Base-by-base conservation (phyloP, 1,140 invertebrate species). In the Centruroides vittatus region DNA sequence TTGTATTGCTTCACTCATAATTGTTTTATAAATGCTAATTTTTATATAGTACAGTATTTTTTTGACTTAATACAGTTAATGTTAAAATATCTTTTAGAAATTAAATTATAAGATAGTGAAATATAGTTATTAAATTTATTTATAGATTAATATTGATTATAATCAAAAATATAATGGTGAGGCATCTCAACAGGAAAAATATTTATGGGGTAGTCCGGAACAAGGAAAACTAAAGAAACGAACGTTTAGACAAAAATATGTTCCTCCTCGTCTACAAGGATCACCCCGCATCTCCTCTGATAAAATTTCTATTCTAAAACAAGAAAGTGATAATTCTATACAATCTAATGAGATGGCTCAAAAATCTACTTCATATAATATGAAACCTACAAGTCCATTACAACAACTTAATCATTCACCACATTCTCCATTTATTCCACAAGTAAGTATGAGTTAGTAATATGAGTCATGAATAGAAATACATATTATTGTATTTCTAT, bases 381-480 rank as follows among this genome's bases (percentile, higher is more conserved):
- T 13, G 5, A n/a, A n/a, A 3, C 23, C 50, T 5, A 34, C 35
- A 54, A 55, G n/a, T 35, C 23, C 41, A 6, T 41, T 41, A 41
- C 41, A 41, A 41, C 41, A 35, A 5, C 36, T 61, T 12, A 61
- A 61, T 34, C 60, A 61, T 61, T 61, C 60, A 10, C 60, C 60
- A 57, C 48, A 61, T 47, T 60, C 57, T 8, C 60, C 60, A 23
- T 61, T 61, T 61, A 47, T 59, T 36, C 55, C 60, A 35, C 36
- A 23, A 61, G 12, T 12, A 12, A 13, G 8, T 5, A 34, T 57
- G 0, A 57, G 23, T 13, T 23, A 23, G 2, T 23, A 23, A 23
- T 23, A 23, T 23, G 23, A 23, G 2, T 23, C 23, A 23, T 23
- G 23, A 23, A 23, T 23, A 23, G 23, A 23, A 23, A 23, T 23